phyloP scores from a whole-genome alignment of 2,888 invertebrate genomes.

The Zygothrica quintamaculata region DNA sequence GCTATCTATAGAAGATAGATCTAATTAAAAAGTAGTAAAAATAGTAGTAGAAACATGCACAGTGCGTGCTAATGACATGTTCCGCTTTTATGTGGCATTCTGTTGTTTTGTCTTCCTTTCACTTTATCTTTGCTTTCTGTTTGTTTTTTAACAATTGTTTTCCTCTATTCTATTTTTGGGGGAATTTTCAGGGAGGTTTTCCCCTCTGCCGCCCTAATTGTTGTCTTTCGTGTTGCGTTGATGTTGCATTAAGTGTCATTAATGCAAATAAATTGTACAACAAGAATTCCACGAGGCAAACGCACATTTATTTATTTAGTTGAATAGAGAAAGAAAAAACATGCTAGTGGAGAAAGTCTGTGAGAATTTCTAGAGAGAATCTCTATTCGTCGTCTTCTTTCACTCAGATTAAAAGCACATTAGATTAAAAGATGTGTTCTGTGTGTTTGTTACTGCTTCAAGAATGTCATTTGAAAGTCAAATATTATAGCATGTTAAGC shows the following conservation, averaged over 20 bases:
- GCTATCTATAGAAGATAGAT: too few relatives aligned
- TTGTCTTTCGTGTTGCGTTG: slow-evolving; percentile 41
- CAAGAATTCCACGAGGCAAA: slow-evolving; percentile 28
- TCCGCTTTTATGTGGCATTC: slow-evolving; percentile 12
- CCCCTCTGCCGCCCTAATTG: slow-evolving; percentile 42
- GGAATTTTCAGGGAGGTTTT: too few relatives aligned
- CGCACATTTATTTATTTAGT: slow-evolving; percentile 43
- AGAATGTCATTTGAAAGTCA: slow-evolving; percentile 60
- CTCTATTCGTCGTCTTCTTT: too few relatives aligned
- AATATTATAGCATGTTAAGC: not conserved
- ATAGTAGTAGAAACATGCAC: slow-evolving; percentile 24
- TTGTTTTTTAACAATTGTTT: slow-evolving; percentile 69
- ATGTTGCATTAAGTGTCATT: slow-evolving; percentile 70
- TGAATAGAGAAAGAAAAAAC: slow-evolving; percentile 15
- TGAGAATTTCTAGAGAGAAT: slow-evolving; percentile 34
- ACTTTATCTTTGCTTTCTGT: slow-evolving; percentile 14
- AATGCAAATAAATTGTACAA: slow-evolving; percentile 76
- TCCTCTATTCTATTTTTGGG: too few relatives aligned
- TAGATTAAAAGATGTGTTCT: too few relatives aligned
- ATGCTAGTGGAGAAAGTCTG: slow-evolving; percentile 41
- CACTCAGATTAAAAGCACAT: slow-evolving; percentile 70
- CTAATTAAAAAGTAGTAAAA: not conserved
- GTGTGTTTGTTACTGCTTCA: not conserved
- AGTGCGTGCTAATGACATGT: slow-evolving; percentile 61
- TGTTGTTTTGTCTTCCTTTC: slow-evolving; percentile 17